phyloP scores from a whole-genome alignment of 2,113 vertebrate species.

The Colistium nudipinnis region DNA sequence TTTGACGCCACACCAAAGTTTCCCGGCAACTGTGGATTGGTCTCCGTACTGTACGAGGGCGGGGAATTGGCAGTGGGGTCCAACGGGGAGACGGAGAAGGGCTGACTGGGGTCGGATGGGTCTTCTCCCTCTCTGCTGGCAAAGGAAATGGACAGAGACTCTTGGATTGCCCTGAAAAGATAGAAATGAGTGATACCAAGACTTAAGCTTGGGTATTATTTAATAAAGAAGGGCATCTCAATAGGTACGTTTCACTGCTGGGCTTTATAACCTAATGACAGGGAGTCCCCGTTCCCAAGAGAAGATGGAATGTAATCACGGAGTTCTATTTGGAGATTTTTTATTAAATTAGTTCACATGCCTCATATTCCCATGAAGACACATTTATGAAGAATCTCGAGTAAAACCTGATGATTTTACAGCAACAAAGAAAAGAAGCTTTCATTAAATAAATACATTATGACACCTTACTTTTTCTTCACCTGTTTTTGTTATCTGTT shows the following conservation, averaged over 20 bases:
- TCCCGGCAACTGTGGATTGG: conserved; percentile 62
- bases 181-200: not conserved
- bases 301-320: conserved; percentile 53
- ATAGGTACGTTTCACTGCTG: conserved; percentile 12
- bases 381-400: not conserved
- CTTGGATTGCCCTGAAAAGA: conserved; percentile 87
- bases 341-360: conserved; percentile 53
- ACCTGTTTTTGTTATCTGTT: not conserved
- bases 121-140: conserved; percentile 70
- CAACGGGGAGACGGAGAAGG: conserved; percentile 61
- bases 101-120: conserved; percentile 55
- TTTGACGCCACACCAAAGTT: conserved; percentile 72
- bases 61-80: conserved; percentile 67
- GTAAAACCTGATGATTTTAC: conserved; percentile 6
- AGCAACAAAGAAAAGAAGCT: too few species aligned
- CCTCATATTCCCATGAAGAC: conserved; percentile 22
- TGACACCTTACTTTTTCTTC: not conserved
- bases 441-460: too few species aligned
- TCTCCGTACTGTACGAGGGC: conserved; percentile 69
- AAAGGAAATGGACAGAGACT: conserved; percentile 87
- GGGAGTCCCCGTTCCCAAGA: conserved; percentile 49
- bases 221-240: conserved; percentile 8
- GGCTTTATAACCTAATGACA: conserved; percentile 34
- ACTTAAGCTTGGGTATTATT: conserved; percentile 1
- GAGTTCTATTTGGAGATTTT: conserved; percentile 49